phyloP scores from a whole-genome alignment of 2,113 vertebrate genomes.

The Amia ocellicauda region DNA sequence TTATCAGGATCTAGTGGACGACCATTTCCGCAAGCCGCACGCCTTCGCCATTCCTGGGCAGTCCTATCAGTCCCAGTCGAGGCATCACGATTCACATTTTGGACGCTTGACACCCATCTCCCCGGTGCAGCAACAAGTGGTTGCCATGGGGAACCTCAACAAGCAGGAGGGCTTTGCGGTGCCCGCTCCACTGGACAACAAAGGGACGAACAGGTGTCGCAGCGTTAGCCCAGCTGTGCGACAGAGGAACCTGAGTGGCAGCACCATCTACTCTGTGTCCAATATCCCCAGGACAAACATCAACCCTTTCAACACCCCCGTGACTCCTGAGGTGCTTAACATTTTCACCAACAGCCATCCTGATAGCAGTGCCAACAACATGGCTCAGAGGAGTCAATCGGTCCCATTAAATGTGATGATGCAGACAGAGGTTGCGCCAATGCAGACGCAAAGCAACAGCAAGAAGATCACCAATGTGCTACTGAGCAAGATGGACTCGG shows the following conservation, averaged over 20 bases:
- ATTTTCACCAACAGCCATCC: constrained; percentile 77
- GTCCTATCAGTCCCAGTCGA: constrained; percentile 81
- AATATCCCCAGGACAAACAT: constrained; percentile 72
- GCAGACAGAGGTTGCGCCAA: constrained; percentile 83
- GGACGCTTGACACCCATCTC: constrained; percentile 93
- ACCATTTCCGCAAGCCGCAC: constrained; percentile 94
- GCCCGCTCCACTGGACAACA: constrained; percentile 91
- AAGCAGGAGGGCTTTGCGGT: constrained; percentile 96
- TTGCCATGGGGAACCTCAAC: constrained; percentile 67
- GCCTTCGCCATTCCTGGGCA: constrained; percentile 93
- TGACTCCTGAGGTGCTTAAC: constrained; percentile 79
- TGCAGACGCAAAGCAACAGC: constrained; percentile 74
- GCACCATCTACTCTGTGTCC: constrained; percentile 69
- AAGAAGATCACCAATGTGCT: constrained; percentile 87
- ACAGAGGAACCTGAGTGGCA: constrained; percentile 84
- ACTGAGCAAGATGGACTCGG: constrained; percentile 88
- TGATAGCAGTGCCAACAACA: constrained; percentile 74
- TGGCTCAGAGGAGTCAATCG: constrained; percentile 94
- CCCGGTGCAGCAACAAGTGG: constrained; percentile 84
- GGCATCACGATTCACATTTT: constrained; percentile 82
- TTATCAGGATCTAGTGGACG: constrained; percentile 92
- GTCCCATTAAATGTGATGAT: constrained; percentile 97
- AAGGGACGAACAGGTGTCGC: constrained; percentile 77
- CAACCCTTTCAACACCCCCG: constrained; percentile 82
- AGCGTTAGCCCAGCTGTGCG: constrained; percentile 95